A percentile compares a stretch with the other conserved stretches of the same genome.
These are phyloP conservation scores for Cephus pygmeus DNA, from an alignment of 2,888 invertebrate species.

Conservation along the genomic window DNA sequence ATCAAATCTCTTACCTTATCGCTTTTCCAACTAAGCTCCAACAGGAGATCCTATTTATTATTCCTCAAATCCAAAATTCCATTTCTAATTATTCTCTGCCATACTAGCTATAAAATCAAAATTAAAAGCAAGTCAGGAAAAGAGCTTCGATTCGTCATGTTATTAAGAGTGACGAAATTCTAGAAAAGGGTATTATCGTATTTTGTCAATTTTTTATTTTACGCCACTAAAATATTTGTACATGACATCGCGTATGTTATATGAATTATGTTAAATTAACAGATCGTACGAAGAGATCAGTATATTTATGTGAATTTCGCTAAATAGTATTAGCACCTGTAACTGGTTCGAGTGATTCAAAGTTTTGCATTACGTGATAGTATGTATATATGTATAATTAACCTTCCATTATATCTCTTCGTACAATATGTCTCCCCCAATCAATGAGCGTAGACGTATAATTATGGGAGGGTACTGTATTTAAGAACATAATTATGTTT, in stretches of 20 bases:
- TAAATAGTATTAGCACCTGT: not conserved
- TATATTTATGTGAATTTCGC: not conserved
- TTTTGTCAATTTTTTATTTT: not conserved
- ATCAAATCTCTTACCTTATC: too few relatives aligned
- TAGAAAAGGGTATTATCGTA: not conserved
- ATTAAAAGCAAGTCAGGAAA: not conserved
- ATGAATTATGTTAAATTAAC: not conserved
- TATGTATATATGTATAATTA: not conserved
- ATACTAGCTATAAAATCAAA: not conserved
- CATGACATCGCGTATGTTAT: not conserved
- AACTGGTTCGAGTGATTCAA: not conserved
- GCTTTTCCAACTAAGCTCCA: too few relatives aligned
- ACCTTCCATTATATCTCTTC: not conserved
- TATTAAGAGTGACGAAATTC: not conserved
- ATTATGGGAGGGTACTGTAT: conserved; percentile 12
- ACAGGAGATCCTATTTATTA: not conserved
- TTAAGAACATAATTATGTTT: conserved; percentile 21
- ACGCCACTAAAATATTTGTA: not conserved
- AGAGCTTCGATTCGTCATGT: not conserved
- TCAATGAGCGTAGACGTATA: not conserved
- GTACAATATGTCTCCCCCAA: not conserved
- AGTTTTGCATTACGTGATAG: not conserved
- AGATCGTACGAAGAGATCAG: not conserved
- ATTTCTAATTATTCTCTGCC: not conserved
- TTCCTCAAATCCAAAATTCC: not conserved